A percentile compares a stretch with the other conserved stretches of the same genome.
phyloP scores from a whole-genome alignment of 1,140 invertebrate species.

The Microplitis mediator region DNA sequence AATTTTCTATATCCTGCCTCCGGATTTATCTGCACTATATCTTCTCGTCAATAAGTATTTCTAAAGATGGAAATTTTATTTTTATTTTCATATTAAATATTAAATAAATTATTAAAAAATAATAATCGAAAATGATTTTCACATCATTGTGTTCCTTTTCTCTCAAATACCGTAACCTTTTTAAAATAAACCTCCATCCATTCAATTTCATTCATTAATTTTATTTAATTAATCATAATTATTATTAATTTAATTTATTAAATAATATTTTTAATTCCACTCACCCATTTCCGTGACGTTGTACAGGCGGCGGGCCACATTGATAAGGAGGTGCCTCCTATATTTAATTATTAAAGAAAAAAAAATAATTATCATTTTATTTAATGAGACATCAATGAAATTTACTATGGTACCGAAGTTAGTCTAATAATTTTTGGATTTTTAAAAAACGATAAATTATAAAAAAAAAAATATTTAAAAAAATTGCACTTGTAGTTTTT shows the following conservation, averaged over 20 bases:
- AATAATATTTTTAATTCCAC: constrained; percentile 31
- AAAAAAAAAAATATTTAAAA: too few relatives aligned
- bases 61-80: constrained; percentile 24
- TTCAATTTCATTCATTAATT: constrained; percentile 12
- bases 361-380: not conserved
- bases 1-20: constrained; percentile 17
- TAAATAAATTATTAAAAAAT: not conserved
- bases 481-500: too few relatives aligned
- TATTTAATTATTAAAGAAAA: constrained; percentile 2
- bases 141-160: too few relatives aligned
- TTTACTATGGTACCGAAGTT: too few relatives aligned
- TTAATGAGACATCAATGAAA: not conserved
- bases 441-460: too few relatives aligned
- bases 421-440: too few relatives aligned
- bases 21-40: constrained; percentile 13
- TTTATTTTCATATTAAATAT: constrained; percentile 19
- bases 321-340: constrained; percentile 52
- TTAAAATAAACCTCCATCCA: constrained; percentile 29
- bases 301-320: constrained; percentile 46
- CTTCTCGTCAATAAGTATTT: constrained; percentile 2
- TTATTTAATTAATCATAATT: not conserved
- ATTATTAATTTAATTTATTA: constrained; percentile 6
- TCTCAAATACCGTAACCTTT: not conserved
- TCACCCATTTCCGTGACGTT: constrained; percentile 59
- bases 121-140: too few relatives aligned